These are phyloP conservation scores for Drosophila murphyi DNA, from an alignment of 1,140 invertebrate genomes.

Conservation along the genomic window DNA sequence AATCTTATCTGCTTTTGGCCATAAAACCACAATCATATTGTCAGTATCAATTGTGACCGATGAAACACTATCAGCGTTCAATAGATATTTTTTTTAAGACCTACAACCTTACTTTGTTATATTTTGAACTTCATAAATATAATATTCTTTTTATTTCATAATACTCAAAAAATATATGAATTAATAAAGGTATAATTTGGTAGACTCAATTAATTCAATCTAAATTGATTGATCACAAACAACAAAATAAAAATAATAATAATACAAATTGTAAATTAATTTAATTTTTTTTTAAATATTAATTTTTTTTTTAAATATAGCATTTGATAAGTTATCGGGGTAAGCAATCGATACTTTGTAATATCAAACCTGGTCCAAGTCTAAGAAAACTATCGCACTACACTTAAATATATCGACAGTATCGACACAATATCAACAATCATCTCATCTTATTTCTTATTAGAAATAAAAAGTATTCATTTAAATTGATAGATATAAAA, in stretches of 20 bases:
- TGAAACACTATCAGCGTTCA: neutral
- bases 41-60: neutral
- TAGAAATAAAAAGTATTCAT: conserved; percentile 5
- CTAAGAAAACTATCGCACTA: neutral
- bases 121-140: neutral
- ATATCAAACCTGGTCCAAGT: neutral
- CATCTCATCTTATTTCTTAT: conserved; percentile 25
- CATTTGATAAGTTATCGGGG: neutral
- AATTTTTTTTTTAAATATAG: neutral
- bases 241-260: neutral
- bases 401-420: conserved; percentile 5
- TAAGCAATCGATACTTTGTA: neutral
- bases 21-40: conserved; percentile 12
- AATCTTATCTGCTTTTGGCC: conserved; percentile 34
- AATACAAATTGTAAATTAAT: too few relatives aligned
- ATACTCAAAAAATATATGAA: too few relatives aligned
- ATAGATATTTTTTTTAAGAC: neutral
- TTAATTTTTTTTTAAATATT: neutral
- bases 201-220: too few relatives aligned
- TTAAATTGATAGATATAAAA: conserved; percentile 26
- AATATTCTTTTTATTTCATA: neutral
- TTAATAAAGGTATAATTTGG: too few relatives aligned
- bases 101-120: neutral
- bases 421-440: conserved; percentile 29
- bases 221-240: too few relatives aligned